Conservation (phyloP, 2,888 invertebrate species). For the Mimachlamys varia region DNA sequence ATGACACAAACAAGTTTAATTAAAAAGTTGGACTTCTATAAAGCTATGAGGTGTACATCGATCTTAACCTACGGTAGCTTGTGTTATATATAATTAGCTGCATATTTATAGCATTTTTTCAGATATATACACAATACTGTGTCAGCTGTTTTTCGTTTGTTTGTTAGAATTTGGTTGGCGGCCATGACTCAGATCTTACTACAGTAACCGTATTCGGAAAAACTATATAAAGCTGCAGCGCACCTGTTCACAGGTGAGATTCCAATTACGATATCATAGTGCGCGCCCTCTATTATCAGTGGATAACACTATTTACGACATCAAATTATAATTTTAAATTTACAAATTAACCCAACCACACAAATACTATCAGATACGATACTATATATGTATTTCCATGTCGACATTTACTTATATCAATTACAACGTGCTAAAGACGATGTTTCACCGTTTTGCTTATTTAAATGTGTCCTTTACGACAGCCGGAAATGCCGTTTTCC, state of each 20-base stretch:
- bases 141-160: no score
- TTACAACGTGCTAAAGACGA: neutral
- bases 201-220: no score
- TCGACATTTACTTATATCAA: neutral
- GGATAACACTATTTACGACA: neutral
- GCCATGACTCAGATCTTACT: no score
- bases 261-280: neutral
- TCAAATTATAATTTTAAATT: neutral
- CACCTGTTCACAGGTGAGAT: conserved; percentile 33
- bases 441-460: neutral
- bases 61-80: no score
- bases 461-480: neutral
- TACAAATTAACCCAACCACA: neutral
- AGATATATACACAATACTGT: no score
- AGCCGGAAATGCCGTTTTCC: conserved; percentile 21
- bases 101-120: no score
- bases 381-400: neutral
- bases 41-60: no score
- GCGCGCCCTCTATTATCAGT: neutral
- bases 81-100: no score
- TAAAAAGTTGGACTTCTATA: no score
- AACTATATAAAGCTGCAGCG: neutral
- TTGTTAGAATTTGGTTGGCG: no score
- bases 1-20: no score
- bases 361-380: neutral